Evolutionary conservation across 1,140 invertebrate genomes (phyloP).

Genomic region (Aplysia californica): DNA sequence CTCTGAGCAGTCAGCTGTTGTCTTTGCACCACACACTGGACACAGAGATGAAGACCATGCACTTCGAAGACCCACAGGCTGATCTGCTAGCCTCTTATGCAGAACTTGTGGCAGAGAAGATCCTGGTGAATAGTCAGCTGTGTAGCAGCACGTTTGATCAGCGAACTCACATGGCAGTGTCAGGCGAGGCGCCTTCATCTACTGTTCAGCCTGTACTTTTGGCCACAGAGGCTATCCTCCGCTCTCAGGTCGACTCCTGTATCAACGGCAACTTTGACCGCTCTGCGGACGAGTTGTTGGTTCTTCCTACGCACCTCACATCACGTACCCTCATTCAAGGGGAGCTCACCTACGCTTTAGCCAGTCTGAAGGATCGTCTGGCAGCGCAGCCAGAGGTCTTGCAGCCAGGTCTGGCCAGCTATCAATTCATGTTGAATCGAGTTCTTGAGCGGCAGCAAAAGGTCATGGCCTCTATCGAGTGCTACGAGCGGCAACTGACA

Average conservation of each 20-base stretch:
- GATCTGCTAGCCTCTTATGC: conserved; percentile 54
- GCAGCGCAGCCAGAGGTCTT: conserved; percentile 25
- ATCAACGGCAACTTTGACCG: conserved; percentile 48
- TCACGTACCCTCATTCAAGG: conserved; percentile 53
- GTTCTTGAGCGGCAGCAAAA: conserved; percentile 43
- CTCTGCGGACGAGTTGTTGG: conserved; percentile 41
- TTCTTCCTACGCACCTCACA: conserved; percentile 51
- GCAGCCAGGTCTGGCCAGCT: conserved; percentile 32
- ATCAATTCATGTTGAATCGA: conserved; percentile 47
- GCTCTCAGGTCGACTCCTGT: conserved; percentile 54
- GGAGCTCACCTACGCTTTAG: conserved; percentile 57
- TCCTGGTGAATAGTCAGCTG: conserved; percentile 55
- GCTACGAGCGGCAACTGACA: conserved; percentile 36
- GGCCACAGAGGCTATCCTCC: conserved; percentile 53
- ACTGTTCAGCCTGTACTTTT: conserved; percentile 48
- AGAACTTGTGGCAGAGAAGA: conserved; percentile 57
- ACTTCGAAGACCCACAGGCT: conserved; percentile 34
- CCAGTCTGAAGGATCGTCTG: conserved; percentile 48
- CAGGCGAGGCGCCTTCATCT: conserved; percentile 29
- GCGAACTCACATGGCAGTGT: conserved; percentile 43
- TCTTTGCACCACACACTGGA: conserved; percentile 50
- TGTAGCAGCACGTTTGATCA: conserved; percentile 44
- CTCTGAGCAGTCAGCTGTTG: conserved; percentile 45
- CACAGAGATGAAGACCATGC: conserved; percentile 41
- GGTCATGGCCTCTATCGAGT: conserved; percentile 36